Evolutionary conservation across 2,797 vertebrate species (phyloP).

Genomic region (Gephyroberyx darwinii): DNA sequence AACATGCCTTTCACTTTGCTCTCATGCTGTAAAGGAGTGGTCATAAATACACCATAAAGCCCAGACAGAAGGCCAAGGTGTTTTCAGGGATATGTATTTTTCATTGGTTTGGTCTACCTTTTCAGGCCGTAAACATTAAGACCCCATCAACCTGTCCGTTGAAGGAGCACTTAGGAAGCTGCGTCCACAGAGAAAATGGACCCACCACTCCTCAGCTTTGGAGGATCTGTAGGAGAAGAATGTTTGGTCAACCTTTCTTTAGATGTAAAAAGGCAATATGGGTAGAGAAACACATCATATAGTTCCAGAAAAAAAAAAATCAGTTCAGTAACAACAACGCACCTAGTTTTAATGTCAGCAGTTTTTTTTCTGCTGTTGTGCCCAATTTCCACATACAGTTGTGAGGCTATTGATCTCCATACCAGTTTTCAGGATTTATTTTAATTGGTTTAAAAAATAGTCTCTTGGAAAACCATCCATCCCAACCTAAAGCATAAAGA

Average conservation of each 20-base stretch:
- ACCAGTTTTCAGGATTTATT: conserved; percentile 12
- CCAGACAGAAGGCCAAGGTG: conserved; percentile 60
- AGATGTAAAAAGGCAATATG: conserved; percentile 3
- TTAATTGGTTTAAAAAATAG: conserved; percentile 16
- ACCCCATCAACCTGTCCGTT: conserved; percentile 61
- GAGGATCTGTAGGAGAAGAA: conserved; percentile 35
- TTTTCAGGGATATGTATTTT: conserved; percentile 76
- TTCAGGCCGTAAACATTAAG: conserved; percentile 62
- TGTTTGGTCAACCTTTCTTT: conserved; percentile 16
- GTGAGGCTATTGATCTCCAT: conserved; percentile 15
- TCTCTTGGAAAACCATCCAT: conserved; percentile 54
- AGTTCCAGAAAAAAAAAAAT: conserved; percentile 35
- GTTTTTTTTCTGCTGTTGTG: conserved; percentile 8
- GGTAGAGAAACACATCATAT: conserved; percentile 19
- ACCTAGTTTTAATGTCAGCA: conserved; percentile 38
- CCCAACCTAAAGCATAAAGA: conserved; percentile 68
- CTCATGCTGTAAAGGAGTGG: conserved; percentile 49
- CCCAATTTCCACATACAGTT: neutral
- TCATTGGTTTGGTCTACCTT: conserved; percentile 63
- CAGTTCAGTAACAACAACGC: conserved; percentile 13
- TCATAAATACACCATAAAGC: conserved; percentile 73
- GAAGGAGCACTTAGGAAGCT: conserved; percentile 71
- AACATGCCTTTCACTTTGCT: conserved; percentile 66
- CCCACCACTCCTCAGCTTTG: conserved; percentile 13
- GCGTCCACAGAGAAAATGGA: conserved; percentile 56